Base-by-base conservation (phyloP, 2,113 vertebrate genomes). In the Fukomys damarensis region DNA sequence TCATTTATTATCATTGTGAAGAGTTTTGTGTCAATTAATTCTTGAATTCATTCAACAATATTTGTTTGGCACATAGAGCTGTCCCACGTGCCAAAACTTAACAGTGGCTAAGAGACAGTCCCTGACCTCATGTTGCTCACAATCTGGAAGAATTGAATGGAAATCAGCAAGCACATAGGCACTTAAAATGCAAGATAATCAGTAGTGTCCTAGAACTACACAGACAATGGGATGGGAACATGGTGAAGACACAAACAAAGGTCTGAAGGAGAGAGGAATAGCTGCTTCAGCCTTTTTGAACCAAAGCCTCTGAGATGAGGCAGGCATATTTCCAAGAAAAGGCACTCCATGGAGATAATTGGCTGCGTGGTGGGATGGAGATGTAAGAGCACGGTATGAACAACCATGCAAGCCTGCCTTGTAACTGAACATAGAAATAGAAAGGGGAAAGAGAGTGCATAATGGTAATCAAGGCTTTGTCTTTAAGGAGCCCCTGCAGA, bases 41-140 rank as follows among this genome's bases (percentile, higher is more conserved):
- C 38, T 88, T 88, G 28, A 63, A 85, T 91, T 86, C 54, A 63
- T 58, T 68, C 46, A 77, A 52, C 28, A 92, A 24, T 26, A 68
- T 80, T 89, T 86, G 22, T 26, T 72, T 92, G 94, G 41, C 87
- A 72, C 30, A 74, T 66, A 43, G 46, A 85, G 41, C 30, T 83
- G 0, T 77, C 81, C 32, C 32, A 30, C 52, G 72, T 93, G 26
- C 56, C 79, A 65, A 59, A 86, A 84, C 5, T 28, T 30, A 54
- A 58, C 12, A 59, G n/a, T 77, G 28, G 87, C 8, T 82, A 79
- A 63, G 56, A 63, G 32, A 90, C 2, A 6, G 13, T 24, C 35
- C 52, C 35, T 82, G 30, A 86, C n/a, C 46, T 89, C 84, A 70
- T 5, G 52, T 59, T 72, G 17, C 46, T 85, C 65, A 76, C 10